Conservation (phyloP, 2,113 vertebrate species). For the Bettongia penicillata region DNA sequence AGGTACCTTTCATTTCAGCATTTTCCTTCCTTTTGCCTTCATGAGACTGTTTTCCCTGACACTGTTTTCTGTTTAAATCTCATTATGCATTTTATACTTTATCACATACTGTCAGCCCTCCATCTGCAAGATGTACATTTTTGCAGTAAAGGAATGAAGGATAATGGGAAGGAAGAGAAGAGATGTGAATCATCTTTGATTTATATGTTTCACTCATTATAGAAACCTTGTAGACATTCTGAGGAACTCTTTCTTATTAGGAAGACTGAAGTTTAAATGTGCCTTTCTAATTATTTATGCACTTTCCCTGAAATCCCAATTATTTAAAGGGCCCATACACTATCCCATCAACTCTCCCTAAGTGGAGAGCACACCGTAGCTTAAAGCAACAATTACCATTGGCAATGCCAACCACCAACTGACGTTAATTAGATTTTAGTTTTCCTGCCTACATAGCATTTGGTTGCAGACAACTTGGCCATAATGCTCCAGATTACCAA, state of each 20-base stretch:
- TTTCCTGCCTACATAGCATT: slow-evolving; percentile 77
- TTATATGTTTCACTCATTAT: slow-evolving; percentile 21
- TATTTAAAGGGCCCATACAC: slow-evolving; percentile 61
- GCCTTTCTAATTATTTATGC: slow-evolving; percentile 32
- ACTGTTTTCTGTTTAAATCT: slow-evolving; percentile 48
- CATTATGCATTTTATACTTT: slow-evolving; percentile 44
- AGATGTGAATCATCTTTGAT: slow-evolving; percentile 35
- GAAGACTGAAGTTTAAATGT: slow-evolving; percentile 21
- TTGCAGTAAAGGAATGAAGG: slow-evolving; percentile 26
- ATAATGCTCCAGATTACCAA: slow-evolving; percentile 68
- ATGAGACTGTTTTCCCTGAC: slow-evolving; percentile 40
- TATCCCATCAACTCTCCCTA: slow-evolving; percentile 65
- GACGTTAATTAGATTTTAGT: slow-evolving; percentile 85
- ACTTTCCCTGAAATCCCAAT: slow-evolving; percentile 59
- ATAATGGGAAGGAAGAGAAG: neutral
- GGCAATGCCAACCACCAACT: slow-evolving; percentile 80
- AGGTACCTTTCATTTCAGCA: slow-evolving; percentile 33
- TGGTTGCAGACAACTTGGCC: slow-evolving; percentile 66
- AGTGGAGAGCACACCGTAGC: slow-evolving; percentile 66
- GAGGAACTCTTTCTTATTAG: slow-evolving; percentile 29
- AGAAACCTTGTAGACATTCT: slow-evolving; percentile 48
- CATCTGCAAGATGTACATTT: slow-evolving; percentile 38
- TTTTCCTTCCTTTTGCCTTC: slow-evolving; percentile 33
- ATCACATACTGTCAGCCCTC: slow-evolving; percentile 31
- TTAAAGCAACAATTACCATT: slow-evolving; percentile 67